Evolutionary conservation across 2,113 vertebrate genomes (phyloP), one percentile per base, ranked within the genome.

Genomic region (Tupaia chinensis): DNA sequence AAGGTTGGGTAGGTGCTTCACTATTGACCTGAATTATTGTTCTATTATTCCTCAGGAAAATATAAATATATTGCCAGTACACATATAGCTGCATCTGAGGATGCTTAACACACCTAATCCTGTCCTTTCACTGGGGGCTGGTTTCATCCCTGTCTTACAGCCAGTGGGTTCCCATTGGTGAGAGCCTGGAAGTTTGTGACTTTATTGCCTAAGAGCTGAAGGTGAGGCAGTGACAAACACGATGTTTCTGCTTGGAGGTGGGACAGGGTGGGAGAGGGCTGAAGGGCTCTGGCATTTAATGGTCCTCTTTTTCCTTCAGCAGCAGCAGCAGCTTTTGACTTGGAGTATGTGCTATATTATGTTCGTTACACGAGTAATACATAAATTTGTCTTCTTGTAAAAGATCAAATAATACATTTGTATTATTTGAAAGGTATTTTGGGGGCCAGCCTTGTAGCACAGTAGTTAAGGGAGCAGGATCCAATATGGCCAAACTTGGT

Each of bases 21-120:
- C 19, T 93, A 54, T 34, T 81, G 10, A 94, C 94, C 54, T 78
- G 53, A 91, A 87, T 90, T 85, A 95, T 77, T 93, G n/a, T 81
- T 86, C 17, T 72, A 10, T 15, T 70, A 78, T 86, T 81, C 10
- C n/a, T 91, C 77, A 10, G 29, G 54, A 19, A 77, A 66, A 93
- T 83, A 87, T 6, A 72, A 76, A 94, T 73, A 34, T 63, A 77
- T 58, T 91, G 66, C 70, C 77, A 80, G 16, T 66, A n/a, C 86
- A 78, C 82, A 81, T 85, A 54, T 0, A 87, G n/a, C 27, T 54
- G 34, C 34, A 56, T 23, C 34, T 56, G 68, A 69, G 22, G 82
- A 76, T 81, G 17, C 19, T n/a, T 74, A 93, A 84, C 69, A 97
- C 2, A 61, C 22, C 20, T 68, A 89, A 90, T 93, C 53, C 11